phyloP scores from a whole-genome alignment of 2,113 vertebrate species.

The Illadopsis cleaveri region DNA sequence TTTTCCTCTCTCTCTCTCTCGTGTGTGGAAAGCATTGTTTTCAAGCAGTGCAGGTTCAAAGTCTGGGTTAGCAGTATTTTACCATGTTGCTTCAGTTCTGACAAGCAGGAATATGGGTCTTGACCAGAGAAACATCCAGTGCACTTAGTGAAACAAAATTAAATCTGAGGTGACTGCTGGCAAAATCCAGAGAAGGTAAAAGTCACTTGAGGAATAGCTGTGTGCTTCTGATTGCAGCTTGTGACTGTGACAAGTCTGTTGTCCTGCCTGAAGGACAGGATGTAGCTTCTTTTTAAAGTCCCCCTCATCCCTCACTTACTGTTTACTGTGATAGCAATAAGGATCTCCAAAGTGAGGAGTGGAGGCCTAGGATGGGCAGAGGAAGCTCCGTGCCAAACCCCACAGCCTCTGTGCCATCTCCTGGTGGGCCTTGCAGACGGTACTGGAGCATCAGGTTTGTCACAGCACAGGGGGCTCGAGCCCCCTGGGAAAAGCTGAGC shows the following conservation, averaged over 20 bases:
- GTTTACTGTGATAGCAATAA: slow-evolving; percentile 49
- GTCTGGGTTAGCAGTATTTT: slow-evolving; percentile 74
- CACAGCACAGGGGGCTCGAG: background rate
- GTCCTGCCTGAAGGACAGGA: background rate
- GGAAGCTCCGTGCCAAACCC: slow-evolving; percentile 36
- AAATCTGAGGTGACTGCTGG: background rate
- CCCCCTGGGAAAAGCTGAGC: background rate
- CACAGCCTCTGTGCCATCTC: background rate
- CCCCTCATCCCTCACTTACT: background rate
- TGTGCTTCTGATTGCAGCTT: background rate
- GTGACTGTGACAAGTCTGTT: background rate
- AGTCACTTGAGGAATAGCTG: background rate
- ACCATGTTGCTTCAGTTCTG: slow-evolving; percentile 62
- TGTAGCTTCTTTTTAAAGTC: background rate
- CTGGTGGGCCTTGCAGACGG: background rate
- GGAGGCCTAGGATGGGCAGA: background rate
- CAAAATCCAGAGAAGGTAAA: background rate
- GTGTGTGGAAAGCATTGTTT: slow-evolving; percentile 63
- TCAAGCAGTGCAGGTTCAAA: slow-evolving; percentile 68
- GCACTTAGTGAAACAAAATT: background rate
- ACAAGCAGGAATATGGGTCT: slow-evolving; percentile 63
- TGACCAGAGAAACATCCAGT: slow-evolving; percentile 54
- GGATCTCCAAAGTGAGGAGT: background rate
- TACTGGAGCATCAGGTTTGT: background rate
- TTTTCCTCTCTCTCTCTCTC: slow-evolving; percentile 27